Percentiles rank a stretch among this genome's conserved stretches.
These are phyloP conservation scores for Carpatolechia fugitivella DNA, from an alignment of 2,888 invertebrate species.

Conservation along the genomic window DNA sequence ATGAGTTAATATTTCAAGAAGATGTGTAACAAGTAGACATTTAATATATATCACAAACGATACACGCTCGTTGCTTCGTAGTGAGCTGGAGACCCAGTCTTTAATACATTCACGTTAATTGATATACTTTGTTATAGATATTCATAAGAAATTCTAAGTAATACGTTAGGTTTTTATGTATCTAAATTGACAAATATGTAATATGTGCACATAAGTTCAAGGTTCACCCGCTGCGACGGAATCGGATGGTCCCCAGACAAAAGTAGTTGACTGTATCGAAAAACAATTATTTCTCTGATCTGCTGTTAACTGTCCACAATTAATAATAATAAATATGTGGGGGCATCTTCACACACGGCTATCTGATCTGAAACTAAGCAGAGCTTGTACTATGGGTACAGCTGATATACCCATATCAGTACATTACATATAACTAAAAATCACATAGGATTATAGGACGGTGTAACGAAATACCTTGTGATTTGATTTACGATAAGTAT, in stretches of 20 bases:
- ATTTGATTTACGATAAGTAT: too few species aligned
- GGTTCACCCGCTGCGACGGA: neutral
- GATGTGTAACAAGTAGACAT: conserved; percentile 1
- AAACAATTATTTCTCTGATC: too few species aligned
- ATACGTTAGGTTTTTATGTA: conserved; percentile 18
- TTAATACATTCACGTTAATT: neutral
- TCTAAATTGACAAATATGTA: conserved; percentile 35
- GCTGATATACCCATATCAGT: too few species aligned
- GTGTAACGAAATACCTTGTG: too few species aligned
- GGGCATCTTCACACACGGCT: too few species aligned
- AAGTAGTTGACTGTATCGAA: too few species aligned
- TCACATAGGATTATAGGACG: too few species aligned
- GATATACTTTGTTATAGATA: conserved; percentile 15
- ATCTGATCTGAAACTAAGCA: too few species aligned
- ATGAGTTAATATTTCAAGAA: neutral
- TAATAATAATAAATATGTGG: too few species aligned
- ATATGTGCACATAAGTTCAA: conserved; percentile 3
- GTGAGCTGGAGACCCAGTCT: neutral
- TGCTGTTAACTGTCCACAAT: too few species aligned
- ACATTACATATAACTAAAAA: too few species aligned
- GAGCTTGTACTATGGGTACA: too few species aligned
- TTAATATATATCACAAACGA: conserved; percentile 33
- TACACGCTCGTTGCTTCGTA: conserved; percentile 33
- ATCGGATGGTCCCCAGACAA: neutral
- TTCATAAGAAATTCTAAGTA: conserved; percentile 36